Evolutionary conservation across 2,888 invertebrate species (phyloP), one percentile per base, ranked within the genome.

Genomic region (Spialia ferax): DNA sequence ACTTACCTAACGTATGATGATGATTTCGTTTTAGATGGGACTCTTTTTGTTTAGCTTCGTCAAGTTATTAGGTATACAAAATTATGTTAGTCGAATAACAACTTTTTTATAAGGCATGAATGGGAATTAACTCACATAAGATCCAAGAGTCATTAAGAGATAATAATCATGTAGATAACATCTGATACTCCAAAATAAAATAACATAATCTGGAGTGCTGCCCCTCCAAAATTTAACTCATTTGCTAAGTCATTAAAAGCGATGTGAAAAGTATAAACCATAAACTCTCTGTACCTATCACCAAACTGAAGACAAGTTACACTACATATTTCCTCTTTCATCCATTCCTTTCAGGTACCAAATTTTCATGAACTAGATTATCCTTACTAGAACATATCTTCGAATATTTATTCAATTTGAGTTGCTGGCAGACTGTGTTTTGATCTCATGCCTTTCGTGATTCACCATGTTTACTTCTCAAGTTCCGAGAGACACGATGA

Each of bases 401-500:
- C 22, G 22, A 29, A 56, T 63, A n/a, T 18, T 63, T n/a, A 38
- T 22, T 54, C 26, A 57, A 63, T 65, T n/a, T n/a, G n/a, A n/a
- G n/a, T n/a, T n/a, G n/a, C n/a, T n/a, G n/a, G n/a, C n/a, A n/a
- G n/a, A n/a, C n/a, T n/a, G n/a, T n/a, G n/a, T 50, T 54, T 26
- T 15, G 26, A 54, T 15, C 3, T 54, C 54, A 54, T 54, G 15
- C 32, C 52, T 64, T 68, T 22, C 60, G 60, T 72, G 70, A 70
- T 55, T 70, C 69, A 72, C 61, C 29, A 11, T 64, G 62, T 71
- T 69, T 54, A 64, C 71, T 72, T 73, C 70, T 75, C 72, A 61
- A 23, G 67, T 62, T 68, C 56, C 72, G 75, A 79, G 67, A 67
- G 78, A 78, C 73, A 74, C 77, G 76, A 80, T 83, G 83, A 86